Percentiles rank a stretch among this genome's conserved stretches.
Evolutionary conservation across 1,140 invertebrate genomes (phyloP).

Genomic region (Nasonia giraulti): DNA sequence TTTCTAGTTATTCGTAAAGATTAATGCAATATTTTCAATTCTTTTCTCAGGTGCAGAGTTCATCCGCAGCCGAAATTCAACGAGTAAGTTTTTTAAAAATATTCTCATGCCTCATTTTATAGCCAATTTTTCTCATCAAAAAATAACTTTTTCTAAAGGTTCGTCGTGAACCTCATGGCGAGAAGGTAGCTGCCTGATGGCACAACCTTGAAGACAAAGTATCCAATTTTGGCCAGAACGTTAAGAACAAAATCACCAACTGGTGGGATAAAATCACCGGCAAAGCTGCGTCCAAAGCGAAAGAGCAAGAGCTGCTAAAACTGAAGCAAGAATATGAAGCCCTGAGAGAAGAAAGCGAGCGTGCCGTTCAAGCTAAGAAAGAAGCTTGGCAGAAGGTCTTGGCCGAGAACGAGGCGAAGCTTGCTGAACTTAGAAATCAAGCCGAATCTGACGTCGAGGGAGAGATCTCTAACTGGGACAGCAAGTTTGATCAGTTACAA

Average conservation of each 20-base stretch:
- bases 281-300: neutral
- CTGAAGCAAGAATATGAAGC: neutral
- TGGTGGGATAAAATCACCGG: neutral
- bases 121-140: too few relatives aligned
- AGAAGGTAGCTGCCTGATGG: neutral
- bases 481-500: neutral
- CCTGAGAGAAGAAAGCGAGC: constrained; percentile 16
- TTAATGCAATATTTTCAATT: too few relatives aligned
- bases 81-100: too few relatives aligned
- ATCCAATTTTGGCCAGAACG: neutral
- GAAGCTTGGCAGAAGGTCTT: neutral
- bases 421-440: neutral
- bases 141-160: neutral
- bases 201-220: neutral
- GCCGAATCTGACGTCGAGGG: neutral
- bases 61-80: too few relatives aligned
- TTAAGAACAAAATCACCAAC: neutral
- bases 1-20: too few relatives aligned
- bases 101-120: too few relatives aligned
- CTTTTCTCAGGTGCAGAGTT: too few relatives aligned
- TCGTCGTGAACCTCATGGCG: neutral
- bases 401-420: neutral
- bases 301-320: neutral
- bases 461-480: neutral
- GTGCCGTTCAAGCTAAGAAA: constrained; percentile 52